Evolutionary conservation across 2,888 invertebrate genomes (phyloP).

Genomic region (Apantesis nais): DNA sequence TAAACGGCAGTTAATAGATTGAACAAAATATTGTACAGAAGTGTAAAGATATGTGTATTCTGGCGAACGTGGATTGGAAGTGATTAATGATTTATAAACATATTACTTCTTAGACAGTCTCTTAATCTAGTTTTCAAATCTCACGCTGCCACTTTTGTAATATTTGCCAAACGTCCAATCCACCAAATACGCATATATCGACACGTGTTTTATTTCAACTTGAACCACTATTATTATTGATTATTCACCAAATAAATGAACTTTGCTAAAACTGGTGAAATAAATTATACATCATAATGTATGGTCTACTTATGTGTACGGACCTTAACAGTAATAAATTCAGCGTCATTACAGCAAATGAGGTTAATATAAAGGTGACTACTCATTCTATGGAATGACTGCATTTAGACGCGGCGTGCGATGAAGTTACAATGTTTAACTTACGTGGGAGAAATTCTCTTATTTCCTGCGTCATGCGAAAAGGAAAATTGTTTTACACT

Average conservation of each 20-base stretch:
- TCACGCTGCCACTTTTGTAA: too few relatives aligned
- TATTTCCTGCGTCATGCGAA: constrained; percentile 30
- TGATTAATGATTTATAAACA: background rate
- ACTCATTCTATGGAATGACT: constrained; percentile 56
- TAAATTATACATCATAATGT: constrained; percentile 12
- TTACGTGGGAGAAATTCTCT: constrained; percentile 36
- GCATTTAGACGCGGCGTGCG: constrained; percentile 49
- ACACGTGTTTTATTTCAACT: background rate
- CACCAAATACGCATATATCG: too few relatives aligned
- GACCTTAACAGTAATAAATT: constrained; percentile 59
- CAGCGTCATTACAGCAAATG: constrained; percentile 59
- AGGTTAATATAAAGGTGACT: constrained; percentile 65
- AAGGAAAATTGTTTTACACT: constrained; percentile 30
- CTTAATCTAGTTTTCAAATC: too few relatives aligned
- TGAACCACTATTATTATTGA: too few relatives aligned
- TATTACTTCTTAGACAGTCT: too few relatives aligned
- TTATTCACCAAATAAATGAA: background rate
- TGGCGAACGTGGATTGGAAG: too few relatives aligned
- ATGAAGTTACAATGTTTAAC: constrained; percentile 43
- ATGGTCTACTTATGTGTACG: constrained; percentile 27
- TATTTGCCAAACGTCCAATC: too few relatives aligned
- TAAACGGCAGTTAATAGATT: too few relatives aligned
- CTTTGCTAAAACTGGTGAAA: constrained; percentile 14
- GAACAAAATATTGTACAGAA: too few relatives aligned
- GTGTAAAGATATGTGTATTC: too few relatives aligned